Base-by-base conservation (phyloP, 2,797 vertebrate species). In the Periparus ater region DNA sequence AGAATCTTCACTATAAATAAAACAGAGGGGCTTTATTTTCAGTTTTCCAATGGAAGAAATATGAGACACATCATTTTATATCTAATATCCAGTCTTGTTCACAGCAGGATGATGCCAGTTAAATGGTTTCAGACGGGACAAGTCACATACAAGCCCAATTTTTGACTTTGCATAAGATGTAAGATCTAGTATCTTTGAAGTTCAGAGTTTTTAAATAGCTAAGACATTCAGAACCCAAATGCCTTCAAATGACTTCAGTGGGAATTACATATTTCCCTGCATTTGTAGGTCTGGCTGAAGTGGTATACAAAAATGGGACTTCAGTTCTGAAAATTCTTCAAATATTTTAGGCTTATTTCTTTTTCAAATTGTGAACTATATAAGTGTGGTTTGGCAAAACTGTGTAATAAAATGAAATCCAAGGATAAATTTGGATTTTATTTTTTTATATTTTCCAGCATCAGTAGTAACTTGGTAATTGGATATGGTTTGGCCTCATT, bases 391-490 rank as follows among this genome's bases (percentile, higher is more conserved):
- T 88, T 92, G 73, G 47, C 32, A 78, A 94, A 83, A 50, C 29
- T n/a, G 25, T 40, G 9, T 62, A 40, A 38, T 55, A 75, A 86
- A 85, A 34, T 55, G 3, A 84, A 90, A 88, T 54, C 47, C 34
- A 73, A 75, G 40, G 50, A 83, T 53, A 81, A 72, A 60, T 84
- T 83, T 27, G 29, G 26, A 38, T 75, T 84, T 80, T 60, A 11
- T 76, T 74, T 92, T 91, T 89, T 82, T 74, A 48, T 60, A 66
- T 29, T 95, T 96, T 88, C 58, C 70, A 93, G 20, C 65, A 94
- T 40, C 26, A 58, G 1, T 67, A 34, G 70, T 81, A 54, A 66
- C 44, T 83, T n/a, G 26, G 42, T 89, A 84, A 79, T 9, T 78
- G 47, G 17, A 68, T 70, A 81, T 44, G n/a, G 34, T 60, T 65